Base-by-base conservation (phyloP, 2,888 invertebrate species). In the Aphelenchoides bicaudatus region DNA sequence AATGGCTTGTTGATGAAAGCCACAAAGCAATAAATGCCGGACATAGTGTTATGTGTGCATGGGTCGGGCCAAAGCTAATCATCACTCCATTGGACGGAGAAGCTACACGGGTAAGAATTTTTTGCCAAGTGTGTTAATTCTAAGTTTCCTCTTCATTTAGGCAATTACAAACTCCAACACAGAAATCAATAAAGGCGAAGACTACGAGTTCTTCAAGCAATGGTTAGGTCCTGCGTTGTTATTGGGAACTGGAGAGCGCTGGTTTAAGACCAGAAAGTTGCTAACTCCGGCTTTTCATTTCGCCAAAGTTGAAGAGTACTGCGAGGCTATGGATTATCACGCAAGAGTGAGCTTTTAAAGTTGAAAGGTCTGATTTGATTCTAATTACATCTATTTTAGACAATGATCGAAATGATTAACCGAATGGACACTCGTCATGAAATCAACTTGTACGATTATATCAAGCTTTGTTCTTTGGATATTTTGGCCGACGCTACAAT, bases 201-300 rank as follows among this genome's bases (percentile, higher is more conserved):
- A n/a, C 4, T 53, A 53, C 53, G 47, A 47, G 10, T 53, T 53
- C 16, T 23, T 54, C n/a, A 3, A 49, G 5, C 6, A 16, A 23
- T 53, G 53, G 53, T 25, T 53, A n/a, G 53, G 53, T 4, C 39
- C 39, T 13, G 10, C 19, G 19, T 8, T 53, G 56, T 16, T 53
- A 8, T n/a, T 43, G 8, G 21, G 51, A 5, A 10, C 10, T 28
- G 51, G 25, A 6, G 19, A 48, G 49, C 3, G 21, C 19, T 53
- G 53, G 53, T 23, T 25, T 4, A 3, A 6, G 21, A 53, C n/a
- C n/a, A 19, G 53, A 4, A 2, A 16, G 6, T 27, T 53, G 46
- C 6, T 53, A 4, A 53, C 53, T 4, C 53, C 53, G n/a, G 51
- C 53, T 8, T 53, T 53, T 23, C 53, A 53, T 19, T 53, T 53